These are phyloP conservation scores for Pharmacophagus antenor DNA, from an alignment of 2,888 invertebrate species.

Conservation along the genomic window DNA sequence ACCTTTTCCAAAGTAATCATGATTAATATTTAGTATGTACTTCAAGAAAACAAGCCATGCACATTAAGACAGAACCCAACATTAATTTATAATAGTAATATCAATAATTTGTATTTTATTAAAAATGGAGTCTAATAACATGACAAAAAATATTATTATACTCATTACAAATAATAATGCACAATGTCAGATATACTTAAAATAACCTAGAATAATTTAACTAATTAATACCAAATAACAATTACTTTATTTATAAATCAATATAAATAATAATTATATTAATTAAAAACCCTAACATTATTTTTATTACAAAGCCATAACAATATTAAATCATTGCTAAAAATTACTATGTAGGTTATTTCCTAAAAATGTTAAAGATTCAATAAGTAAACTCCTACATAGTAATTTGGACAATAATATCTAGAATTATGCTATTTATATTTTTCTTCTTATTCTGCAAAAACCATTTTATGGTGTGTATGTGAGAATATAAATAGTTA, in stretches of 20 bases:
- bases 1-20: too few species aligned
- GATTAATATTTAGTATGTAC: too few species aligned
- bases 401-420: conserved; percentile 9
- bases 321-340: conserved; percentile 9
- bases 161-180: too few species aligned
- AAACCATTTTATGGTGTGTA: conserved; percentile 22
- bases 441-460: conserved; percentile 15
- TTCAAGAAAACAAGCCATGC: too few species aligned
- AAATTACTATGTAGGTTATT: conserved; percentile 11
- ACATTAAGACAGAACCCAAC: too few species aligned
- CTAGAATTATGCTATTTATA: conserved; percentile 2
- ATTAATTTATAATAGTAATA: too few species aligned
- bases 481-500: conserved; percentile 19
- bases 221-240: not conserved
- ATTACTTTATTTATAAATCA: not conserved
- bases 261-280: not conserved
- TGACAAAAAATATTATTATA: too few species aligned
- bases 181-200: not conserved
- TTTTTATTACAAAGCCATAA: conserved; percentile 9
- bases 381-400: conserved; percentile 9
- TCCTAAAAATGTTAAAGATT: not conserved
- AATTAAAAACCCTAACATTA: not conserved
- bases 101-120: too few species aligned
- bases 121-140: too few species aligned
- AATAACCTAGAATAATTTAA: not conserved